Base-by-base conservation (phyloP, 1,140 invertebrate species). In the Drosophila lowei region DNA sequence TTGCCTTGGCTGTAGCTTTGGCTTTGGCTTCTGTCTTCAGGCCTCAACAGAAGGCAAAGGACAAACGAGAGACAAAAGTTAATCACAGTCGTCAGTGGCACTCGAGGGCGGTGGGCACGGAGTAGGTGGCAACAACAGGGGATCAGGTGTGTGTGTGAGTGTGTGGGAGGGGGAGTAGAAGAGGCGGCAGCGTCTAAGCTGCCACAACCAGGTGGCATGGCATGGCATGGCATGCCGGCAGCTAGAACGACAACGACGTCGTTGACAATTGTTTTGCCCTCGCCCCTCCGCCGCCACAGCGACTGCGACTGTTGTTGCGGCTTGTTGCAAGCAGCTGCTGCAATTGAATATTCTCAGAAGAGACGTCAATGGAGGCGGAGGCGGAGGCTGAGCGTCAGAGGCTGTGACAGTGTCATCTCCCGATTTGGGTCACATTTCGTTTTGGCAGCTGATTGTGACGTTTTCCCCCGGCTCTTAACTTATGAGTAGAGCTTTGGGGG, bases 21-120 rank as follows among this genome's bases (percentile, higher is more conserved):
- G 34, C 30, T 30, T 9, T 25, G 5, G 3, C 9, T 34, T 34
- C 44, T 41, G 30, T 47, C 25, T 16, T 23, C 16, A 21, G 8
- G 18, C 50, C 34, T 15, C 16, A 6, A 41, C 28, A 15, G 41
- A 56, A 25, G 43, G 50, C 42, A 54, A 61, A 65, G 54, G 59
- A 74, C 59, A 71, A 76, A 72, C 49, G 75, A 71, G 72, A 75
- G 72, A 71, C 75, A 77, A 75, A 77, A 77, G 56, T 77, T 77
- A 77, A 77, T 77, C 72, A 71, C 75, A 75, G 75, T 75, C 74
- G 52, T 77, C 75, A 70, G 71, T 58, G 74, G 34, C 66, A 71
- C 75, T 75, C 71, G 50, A 61, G 43, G 38, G 25, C 54, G 23
- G 30, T 21, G 28, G 42, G 23, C 42, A 23, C 23, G 30, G 8